Percentiles rank a stretch among this genome's conserved stretches.
These are phyloP conservation scores for Acanthacorydalis orientalis DNA, from an alignment of 2,888 invertebrate genomes.

Conservation along the genomic window DNA sequence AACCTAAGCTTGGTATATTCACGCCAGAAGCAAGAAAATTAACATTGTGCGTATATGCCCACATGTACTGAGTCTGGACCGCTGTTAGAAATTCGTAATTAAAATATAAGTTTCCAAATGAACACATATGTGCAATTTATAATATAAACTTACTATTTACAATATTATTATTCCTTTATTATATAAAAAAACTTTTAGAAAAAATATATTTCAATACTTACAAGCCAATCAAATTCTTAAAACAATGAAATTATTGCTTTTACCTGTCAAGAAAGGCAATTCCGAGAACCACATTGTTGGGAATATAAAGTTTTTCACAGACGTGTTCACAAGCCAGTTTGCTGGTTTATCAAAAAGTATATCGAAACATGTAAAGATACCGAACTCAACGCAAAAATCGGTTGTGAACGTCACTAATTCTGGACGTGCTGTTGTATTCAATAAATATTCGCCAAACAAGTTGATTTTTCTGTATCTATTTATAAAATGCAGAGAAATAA, in stretches of 20 bases:
- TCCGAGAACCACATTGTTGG: constrained; percentile 63
- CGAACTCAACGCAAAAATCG: constrained; percentile 59
- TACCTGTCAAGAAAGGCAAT: constrained; percentile 48
- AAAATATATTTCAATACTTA: too few species aligned
- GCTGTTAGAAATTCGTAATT: not conserved
- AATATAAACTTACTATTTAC: too few species aligned
- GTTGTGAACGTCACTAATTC: constrained; percentile 43
- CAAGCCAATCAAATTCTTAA: not conserved
- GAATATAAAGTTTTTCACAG: constrained; percentile 35
- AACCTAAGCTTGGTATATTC: not conserved
- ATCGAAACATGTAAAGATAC: constrained; percentile 63
- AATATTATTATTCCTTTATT: too few species aligned
- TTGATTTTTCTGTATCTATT: not conserved
- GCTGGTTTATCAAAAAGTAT: constrained; percentile 51
- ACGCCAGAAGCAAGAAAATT: not conserved
- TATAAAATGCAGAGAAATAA: too few species aligned
- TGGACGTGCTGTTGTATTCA: constrained; percentile 27
- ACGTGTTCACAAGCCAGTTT: constrained; percentile 16
- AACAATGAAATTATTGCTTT: constrained; percentile 1
- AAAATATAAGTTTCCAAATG: too few species aligned
- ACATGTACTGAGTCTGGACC: not conserved
- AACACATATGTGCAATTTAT: too few species aligned
- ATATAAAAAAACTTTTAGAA: too few species aligned
- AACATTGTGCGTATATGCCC: not conserved
- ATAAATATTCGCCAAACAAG: not conserved